Conservation (phyloP, 2,113 vertebrate species). For the Callopanchax toddi region DNA sequence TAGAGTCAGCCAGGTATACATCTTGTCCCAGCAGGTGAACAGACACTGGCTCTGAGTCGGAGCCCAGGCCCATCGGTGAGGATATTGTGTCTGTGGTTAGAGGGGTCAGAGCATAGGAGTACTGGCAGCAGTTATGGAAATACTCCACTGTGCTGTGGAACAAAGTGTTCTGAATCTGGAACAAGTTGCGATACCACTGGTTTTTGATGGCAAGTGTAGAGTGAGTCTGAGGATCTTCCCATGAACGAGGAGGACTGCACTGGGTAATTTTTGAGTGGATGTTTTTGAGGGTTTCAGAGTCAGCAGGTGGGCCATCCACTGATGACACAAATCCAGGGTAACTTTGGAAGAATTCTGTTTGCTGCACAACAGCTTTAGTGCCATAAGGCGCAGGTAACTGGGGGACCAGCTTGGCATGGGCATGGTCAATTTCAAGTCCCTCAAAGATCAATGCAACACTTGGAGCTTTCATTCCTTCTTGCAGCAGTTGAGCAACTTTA, state of each 20-base stretch:
- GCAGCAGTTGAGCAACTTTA: conserved; percentile 71
- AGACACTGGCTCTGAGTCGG: conserved; percentile 81
- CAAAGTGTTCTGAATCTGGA: conserved; percentile 82
- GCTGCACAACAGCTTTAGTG: conserved; percentile 21
- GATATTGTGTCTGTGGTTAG: conserved; percentile 83
- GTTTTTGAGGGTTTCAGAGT: conserved; percentile 59
- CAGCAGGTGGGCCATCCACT: conserved; percentile 70
- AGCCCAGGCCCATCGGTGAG: conserved; percentile 83
- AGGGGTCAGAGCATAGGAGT: conserved; percentile 79
- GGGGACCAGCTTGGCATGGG: conserved; percentile 80
- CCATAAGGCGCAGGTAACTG: conserved; percentile 57
- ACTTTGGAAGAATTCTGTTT: conserved; percentile 59
- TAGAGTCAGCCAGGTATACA: conserved; percentile 82
- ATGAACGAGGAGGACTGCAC: conserved; percentile 71
- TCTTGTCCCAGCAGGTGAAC: conserved; percentile 78
- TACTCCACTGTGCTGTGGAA: conserved; percentile 83
- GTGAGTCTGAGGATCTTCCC: conserved; percentile 76
- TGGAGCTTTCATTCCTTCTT: conserved; percentile 68
- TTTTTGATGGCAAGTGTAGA: conserved; percentile 75
- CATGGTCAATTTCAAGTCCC: conserved; percentile 80
- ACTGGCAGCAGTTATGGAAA: conserved; percentile 76
- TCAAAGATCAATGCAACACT: conserved; percentile 81
- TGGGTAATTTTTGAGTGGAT: conserved; percentile 71
- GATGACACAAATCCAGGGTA: conserved; percentile 81
- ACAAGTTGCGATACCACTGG: conserved; percentile 81